Base-by-base conservation (phyloP, 1,140 invertebrate species). In the Anoplophora glabripennis region DNA sequence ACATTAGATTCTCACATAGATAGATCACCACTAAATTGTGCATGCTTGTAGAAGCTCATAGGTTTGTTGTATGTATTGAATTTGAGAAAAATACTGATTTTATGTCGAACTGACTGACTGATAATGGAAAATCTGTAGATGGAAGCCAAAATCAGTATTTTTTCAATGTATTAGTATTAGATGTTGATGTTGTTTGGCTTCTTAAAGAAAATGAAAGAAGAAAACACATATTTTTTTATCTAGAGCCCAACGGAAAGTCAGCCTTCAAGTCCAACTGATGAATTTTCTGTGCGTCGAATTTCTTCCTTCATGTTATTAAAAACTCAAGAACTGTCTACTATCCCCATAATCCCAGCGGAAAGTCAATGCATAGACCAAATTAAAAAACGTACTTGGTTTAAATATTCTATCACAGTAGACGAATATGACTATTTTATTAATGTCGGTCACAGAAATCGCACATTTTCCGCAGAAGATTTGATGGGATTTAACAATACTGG, bases 401-500 rank as follows among this genome's bases (percentile, higher is more conserved):
- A 77, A 64, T 88, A 87, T 66, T 79, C 76, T 12, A 74, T 79
- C 52, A 63, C 64, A 41, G 61, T 85, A 49, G 75, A 76, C 38
- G 46, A 37, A 21, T 62, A 73, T 2, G 70, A 78, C 21, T 84
- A 75, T 65, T 75, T 69, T 8, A 76, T 86, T 0, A 75, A 82
- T 40, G 79, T 87, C 15, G 79, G 82, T 8, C 83, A 84, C 53
- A 74, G 85, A 51, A 79, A 80, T 57, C 80, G 83, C 15, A 81
- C 74, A 15, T 83, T 87, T 65, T 87, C 86, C 0, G 84, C 86
- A 3, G 83, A 80, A 64, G 85, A 89, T 66, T 76, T 94, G 17
- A 86, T 87, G 73, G 91, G 91, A 1, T 93, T 93, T 76, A 93
- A 94, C 73, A 93, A 93, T 66, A 94, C 92, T 1, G 92, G 92